Evolutionary conservation across 2,888 invertebrate genomes (phyloP), one percentile per base, ranked within the genome.

Genomic region (Rhimphoctona megacephalus): DNA sequence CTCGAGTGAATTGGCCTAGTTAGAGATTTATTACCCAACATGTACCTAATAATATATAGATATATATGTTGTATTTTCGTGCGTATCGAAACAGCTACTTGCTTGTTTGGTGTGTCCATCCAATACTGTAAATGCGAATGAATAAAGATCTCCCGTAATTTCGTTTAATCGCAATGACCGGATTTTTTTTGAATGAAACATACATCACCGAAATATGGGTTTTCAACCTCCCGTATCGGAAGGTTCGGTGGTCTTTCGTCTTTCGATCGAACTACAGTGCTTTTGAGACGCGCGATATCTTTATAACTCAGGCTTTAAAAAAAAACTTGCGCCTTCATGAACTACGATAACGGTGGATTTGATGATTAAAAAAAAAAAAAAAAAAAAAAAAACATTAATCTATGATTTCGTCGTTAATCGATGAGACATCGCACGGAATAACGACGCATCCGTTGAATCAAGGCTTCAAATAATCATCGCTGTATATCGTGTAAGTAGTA

Each of bases 21-120:
- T 86, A 64, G 78, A 6, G 81, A 86, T 83, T 86, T 83, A 86
- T 81, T 86, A 67, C 61, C 61, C 81, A 78, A 78, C 73, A 39
- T 66, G 69, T 39, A 80, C 61, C 67, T 54, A 72, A 61, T 61
- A 69, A 57, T 33, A 30, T 36, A 9, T 66, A 39, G n/a, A 19
- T n/a, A 66, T 54, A 57, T 33, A 33, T 69, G 54, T 46, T 5
- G 57, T 72, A 17, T 25, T 33, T 33, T 25, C 54, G 69, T 22
- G 67, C 54, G 54, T 66, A 73, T 54, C 39, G 43, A 46, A 17
- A 30, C 66, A 36, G 70, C 77, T 64, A 57, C 33, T 49, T 73
- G 72, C 72, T 72, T 70, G 46, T 57, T 74, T 61, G 22, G 82
- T 76, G 72, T 49, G 61, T 74, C 46, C 33, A 54, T 69, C 73